phyloP scores from a whole-genome alignment of 1,140 invertebrate genomes.

The Elysia chlorotica region DNA sequence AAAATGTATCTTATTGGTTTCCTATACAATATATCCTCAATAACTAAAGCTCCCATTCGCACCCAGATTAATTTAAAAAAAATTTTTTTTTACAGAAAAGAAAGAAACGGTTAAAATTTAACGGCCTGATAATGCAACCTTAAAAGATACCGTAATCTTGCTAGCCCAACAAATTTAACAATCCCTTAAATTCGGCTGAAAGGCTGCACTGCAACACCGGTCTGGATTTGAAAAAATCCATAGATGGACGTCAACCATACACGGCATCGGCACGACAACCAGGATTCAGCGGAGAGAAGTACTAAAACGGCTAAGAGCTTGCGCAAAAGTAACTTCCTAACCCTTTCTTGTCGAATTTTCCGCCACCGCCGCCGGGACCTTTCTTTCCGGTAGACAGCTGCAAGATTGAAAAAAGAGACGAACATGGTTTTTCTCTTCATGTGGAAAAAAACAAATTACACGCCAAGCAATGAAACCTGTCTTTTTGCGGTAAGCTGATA shows the following conservation, averaged over 20 bases:
- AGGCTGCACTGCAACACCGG: conserved; percentile 17
- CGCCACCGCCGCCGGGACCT: conserved; percentile 16
- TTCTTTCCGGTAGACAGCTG: conserved; percentile 28
- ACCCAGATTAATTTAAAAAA: neutral
- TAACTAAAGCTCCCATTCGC: neutral
- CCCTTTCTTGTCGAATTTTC: conserved; percentile 28
- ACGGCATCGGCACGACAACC: conserved; percentile 25
- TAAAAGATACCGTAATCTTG: neutral
- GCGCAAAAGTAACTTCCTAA: conserved; percentile 20
- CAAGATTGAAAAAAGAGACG: conserved; percentile 25
- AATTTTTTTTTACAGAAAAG: neutral
- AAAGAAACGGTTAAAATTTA: neutral
- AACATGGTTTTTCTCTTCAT: too few relatives aligned
- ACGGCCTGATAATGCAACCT: neutral
- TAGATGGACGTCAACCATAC: conserved; percentile 20
- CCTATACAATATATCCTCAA: too few relatives aligned
- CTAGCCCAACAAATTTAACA: neutral
- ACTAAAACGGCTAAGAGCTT: conserved; percentile 13
- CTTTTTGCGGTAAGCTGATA: too few relatives aligned
- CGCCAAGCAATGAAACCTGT: conserved; percentile 20
- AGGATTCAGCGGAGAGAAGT: conserved; percentile 19
- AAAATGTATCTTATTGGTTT: too few relatives aligned
- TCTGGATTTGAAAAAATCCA: conserved; percentile 3
- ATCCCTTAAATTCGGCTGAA: conserved; percentile 16
- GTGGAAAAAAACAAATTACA: conserved; percentile 1